These are phyloP conservation scores for Gallinago undulata DNA, from an alignment of 2,113 vertebrate genomes.

Conservation along the genomic window DNA sequence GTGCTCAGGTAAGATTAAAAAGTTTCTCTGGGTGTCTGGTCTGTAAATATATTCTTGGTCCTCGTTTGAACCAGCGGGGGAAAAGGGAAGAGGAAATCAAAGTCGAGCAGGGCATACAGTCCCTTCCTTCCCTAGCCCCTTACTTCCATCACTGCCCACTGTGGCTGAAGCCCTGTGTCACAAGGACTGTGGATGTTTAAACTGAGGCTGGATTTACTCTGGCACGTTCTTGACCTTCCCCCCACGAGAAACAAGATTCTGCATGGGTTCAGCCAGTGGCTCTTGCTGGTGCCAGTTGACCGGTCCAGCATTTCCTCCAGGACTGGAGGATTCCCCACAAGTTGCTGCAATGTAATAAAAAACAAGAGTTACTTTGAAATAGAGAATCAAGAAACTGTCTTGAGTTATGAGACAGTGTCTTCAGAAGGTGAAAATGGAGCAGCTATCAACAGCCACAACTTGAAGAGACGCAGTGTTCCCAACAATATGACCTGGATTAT, in stretches of 20 bases:
- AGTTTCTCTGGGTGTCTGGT: background rate
- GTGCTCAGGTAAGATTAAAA: background rate
- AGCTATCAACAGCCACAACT: background rate
- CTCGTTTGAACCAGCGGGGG: background rate
- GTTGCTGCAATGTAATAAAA: background rate
- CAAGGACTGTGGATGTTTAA: background rate
- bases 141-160: background rate
- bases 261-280: background rate
- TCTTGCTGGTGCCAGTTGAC: background rate
- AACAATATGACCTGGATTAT: background rate
- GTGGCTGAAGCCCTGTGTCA: background rate
- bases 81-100: background rate
- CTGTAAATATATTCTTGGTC: background rate
- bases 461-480: background rate
- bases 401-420: background rate
- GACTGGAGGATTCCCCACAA: background rate
- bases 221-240: background rate
- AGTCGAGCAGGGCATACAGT: background rate
- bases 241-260: background rate
- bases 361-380: background rate
- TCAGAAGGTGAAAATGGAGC: background rate
- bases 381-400: background rate
- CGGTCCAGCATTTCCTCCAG: background rate
- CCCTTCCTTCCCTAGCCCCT: background rate
- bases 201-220: background rate